Base-by-base conservation (phyloP, 2,797 vertebrate species). In the Prunella strophiata region DNA sequence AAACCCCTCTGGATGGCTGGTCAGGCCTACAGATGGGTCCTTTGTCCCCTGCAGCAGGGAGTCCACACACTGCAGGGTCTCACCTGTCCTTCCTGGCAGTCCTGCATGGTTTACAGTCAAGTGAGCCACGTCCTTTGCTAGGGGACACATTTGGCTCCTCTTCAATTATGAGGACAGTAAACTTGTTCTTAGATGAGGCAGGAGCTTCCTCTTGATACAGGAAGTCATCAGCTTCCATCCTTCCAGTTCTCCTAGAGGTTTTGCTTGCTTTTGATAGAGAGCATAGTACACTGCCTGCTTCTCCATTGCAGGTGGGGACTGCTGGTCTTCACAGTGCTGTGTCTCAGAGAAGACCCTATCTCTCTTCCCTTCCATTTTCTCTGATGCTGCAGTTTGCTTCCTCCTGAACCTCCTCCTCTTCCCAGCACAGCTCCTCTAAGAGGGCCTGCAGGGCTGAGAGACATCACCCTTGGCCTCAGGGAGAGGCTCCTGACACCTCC, bases 401-500 rank as follows among this genome's bases (percentile, higher is more conserved):
- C 23, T 67, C 17, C 16, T 0, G 0, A 51, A 13, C 23, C 14
- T 84, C 26, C n/a, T 83, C n/a, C 30, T 7, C 30, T 55, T 51
- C 27, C 16, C 36, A 80, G 55, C 30, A 77, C 15, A 50, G n/a
- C 10, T 71, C 34, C 43, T 72, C n/a, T 50, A 75, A n/a, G 50
- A 50, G 0, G 1, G 3, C 0, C 54, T 43, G 16, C 23, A 61
- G 11, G 23, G 25, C 55, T 8, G 1, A 63, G 27, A 14, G 6
- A 15, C 25, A 21, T 66, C 2, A 3, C 48, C 45, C 32, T 43
- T 13, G n/a, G 42, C 66, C 57, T 52, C 25, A 9, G 19, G 27
- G 36, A 76, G 66, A 59, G 13, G 23, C 19, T 34, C n/a, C 45
- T 61, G 29, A 23, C 8, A 50, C 3, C 14, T 4, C 2, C 12